Base-by-base conservation (phyloP, 2,113 vertebrate species). In the Trochalopteron elliotii region DNA sequence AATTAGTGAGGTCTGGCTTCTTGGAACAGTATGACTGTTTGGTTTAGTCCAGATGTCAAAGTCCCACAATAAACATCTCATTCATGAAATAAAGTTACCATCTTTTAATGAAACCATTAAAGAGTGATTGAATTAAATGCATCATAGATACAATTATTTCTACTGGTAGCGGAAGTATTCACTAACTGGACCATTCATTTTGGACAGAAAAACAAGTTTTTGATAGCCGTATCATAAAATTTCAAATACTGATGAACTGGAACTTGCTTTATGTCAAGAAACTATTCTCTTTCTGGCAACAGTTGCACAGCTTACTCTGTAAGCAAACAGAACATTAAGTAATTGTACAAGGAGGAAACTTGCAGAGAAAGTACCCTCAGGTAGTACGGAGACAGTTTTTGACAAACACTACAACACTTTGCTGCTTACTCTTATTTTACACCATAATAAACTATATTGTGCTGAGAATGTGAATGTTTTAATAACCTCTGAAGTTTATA, bases 401-500 rank as follows among this genome's bases (percentile, higher is more conserved):
- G 39, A 47, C 31, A 50, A 86, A 23, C 25, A 30, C 20, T 31
- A 11, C 0, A 7, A 33, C 12, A 40, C 35, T 70, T 76, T 8
- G 9, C 42, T 87, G 23, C 49, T 60, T 45, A 8, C 15, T 83
- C 23, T 21, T 92, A 18, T 56, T 91, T 93, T n/a, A 56, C 12
- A 77, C 12, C 18, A 57, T n/a, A 81, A 52, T 70, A 35, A 75
- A 91, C 15, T 37, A 55, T 61, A 10, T 31, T 79, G 55, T 56
- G 68, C 79, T 81, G 35, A 65, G 40, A 94, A 83, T 60, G n/a
- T 59, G 68, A 76, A 68, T 40, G 5, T 52, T 94, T 92, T 69
- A 75, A 89, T n/a, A 55, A 72, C 27, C n/a, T 79, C 65, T 71
- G 18, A 91, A 47, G 31, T 57, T 52, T 22, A 11, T 75, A 45